Evolutionary conservation across 2,797 vertebrate species (phyloP).

Genomic region (Lepus townsendii): DNA sequence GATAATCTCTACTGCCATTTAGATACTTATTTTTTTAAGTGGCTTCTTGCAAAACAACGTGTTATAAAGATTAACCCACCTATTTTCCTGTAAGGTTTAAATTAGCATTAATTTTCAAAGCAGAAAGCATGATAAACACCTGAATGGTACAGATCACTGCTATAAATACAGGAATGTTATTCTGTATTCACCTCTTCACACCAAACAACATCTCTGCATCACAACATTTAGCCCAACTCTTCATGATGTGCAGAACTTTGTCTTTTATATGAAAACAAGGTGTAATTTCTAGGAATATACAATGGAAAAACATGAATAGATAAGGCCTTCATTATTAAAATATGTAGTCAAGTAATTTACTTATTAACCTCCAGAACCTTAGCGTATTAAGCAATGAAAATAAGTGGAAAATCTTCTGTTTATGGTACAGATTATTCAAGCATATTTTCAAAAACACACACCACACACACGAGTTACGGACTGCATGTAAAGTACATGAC

Average conservation of each 20-base stretch:
- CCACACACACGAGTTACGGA: neutral
- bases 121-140: neutral
- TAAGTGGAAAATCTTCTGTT: neutral
- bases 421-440: neutral
- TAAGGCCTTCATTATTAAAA: neutral
- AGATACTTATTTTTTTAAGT: slow-evolving; percentile 46
- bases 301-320: neutral
- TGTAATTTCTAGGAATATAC: neutral
- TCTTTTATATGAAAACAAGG: neutral
- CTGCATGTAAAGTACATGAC: neutral
- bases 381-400: slow-evolving; percentile 23
- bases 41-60: slow-evolving; percentile 34
- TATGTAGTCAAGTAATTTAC: neutral
- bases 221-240: neutral
- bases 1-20: slow-evolving; percentile 60
- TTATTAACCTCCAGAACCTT: neutral
- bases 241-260: neutral
- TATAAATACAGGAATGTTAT: neutral
- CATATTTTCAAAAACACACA: neutral
- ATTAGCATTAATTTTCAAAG: slow-evolving; percentile 58
- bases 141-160: neutral
- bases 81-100: slow-evolving; percentile 22
- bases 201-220: neutral
- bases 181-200: neutral
- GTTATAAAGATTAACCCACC: slow-evolving; percentile 52